These are phyloP conservation scores for Murina feae DNA, from an alignment of 2,113 vertebrate species.

Conservation along the genomic window DNA sequence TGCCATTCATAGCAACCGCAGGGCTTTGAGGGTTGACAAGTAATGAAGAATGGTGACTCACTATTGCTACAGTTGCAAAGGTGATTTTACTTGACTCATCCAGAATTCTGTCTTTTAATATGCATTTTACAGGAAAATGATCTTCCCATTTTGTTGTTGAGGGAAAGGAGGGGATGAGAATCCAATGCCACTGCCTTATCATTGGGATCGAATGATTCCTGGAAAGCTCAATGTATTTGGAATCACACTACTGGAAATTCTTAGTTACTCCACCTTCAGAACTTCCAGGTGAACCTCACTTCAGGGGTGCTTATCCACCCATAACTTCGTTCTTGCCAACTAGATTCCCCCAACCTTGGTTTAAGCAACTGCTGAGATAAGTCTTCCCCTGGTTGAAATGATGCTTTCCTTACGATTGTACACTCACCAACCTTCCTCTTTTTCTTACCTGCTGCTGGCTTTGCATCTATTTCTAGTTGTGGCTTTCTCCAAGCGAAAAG, in stretches of 20 bases:
- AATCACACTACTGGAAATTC: slow-evolving; percentile 63
- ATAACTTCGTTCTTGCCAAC: slow-evolving; percentile 50
- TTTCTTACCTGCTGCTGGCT: neutral
- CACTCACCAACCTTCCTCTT: neutral
- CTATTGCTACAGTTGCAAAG: neutral
- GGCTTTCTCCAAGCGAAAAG: neutral
- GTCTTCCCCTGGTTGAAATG: neutral
- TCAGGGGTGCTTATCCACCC: slow-evolving; percentile 35
- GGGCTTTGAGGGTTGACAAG: slow-evolving; percentile 7
- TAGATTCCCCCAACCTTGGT: neutral
- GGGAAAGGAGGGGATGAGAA: slow-evolving; percentile 37
- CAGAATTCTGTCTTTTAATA: neutral
- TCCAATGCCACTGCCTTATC: neutral
- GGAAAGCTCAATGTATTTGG: slow-evolving; percentile 27
- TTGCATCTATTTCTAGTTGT: neutral
- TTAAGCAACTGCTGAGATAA: neutral
- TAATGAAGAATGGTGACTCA: slow-evolving; percentile 19
- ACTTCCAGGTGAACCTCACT: slow-evolving; percentile 28
- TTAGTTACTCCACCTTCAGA: slow-evolving; percentile 4
- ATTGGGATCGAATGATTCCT: slow-evolving; percentile 39
- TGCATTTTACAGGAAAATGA: neutral
- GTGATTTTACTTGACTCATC: slow-evolving; percentile 1
- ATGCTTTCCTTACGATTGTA: neutral
- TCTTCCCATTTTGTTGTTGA: slow-evolving; percentile 11
- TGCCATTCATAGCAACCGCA: neutral